Conservation (phyloP, 2,113 vertebrate species). For the Manacus vitellinus region DNA sequence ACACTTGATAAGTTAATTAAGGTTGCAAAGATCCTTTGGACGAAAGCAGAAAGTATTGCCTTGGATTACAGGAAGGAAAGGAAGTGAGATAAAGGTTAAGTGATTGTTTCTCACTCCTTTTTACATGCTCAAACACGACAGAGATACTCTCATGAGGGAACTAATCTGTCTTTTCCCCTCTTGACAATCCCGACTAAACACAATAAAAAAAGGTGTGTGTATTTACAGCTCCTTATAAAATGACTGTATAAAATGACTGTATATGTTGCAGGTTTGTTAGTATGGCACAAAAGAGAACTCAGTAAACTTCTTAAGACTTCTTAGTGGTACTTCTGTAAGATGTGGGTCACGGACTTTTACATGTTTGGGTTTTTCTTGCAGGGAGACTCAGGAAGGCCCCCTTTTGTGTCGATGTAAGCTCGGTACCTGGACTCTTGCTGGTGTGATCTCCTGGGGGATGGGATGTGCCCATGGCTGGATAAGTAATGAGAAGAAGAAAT, state of each 20-base stretch:
- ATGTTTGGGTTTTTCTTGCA: constrained; percentile 8
- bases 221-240: background rate
- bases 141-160: background rate
- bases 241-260: background rate
- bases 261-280: background rate
- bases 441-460: constrained; percentile 89
- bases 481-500: constrained; percentile 67
- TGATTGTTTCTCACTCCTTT: background rate
- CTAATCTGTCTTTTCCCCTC: background rate
- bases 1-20: background rate
- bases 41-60: background rate
- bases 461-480: constrained; percentile 86
- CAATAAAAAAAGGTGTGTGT: background rate
- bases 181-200: background rate
- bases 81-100: background rate
- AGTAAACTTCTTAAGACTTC: background rate
- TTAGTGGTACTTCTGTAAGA: background rate
- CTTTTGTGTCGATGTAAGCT: constrained; percentile 78
- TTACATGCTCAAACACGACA: background rate
- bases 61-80: background rate
- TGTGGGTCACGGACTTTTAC: background rate
- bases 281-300: background rate
- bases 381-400: constrained; percentile 87
- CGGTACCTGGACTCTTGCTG: constrained; percentile 79
- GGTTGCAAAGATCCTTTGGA: background rate